Evolutionary conservation across 30 jellyfish, hydroid and myxozoan genomes (phyloP).

Genomic region (Rhopilema esculentum): DNA sequence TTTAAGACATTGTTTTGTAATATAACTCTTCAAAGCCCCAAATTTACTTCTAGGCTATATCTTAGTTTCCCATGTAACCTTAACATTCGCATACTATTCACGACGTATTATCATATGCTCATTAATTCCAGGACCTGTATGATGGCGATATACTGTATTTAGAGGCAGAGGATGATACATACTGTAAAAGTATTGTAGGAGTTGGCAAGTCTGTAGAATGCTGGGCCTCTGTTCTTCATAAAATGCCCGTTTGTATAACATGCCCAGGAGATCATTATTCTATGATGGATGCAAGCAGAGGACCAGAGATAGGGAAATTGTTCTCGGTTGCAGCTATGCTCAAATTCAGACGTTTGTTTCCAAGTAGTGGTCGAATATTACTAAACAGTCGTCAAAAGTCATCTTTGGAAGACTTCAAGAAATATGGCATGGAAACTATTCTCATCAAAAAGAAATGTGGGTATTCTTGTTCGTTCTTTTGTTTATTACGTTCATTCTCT

Average conservation of each 20-base stretch:
- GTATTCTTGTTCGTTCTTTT: background rate
- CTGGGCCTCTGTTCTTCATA: conserved; percentile 50
- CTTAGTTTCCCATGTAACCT: background rate
- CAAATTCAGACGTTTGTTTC: conserved; percentile 37
- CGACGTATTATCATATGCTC: background rate
- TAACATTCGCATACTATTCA: background rate
- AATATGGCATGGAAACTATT: conserved; percentile 27
- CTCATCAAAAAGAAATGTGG: conserved; percentile 23
- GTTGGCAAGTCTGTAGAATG: conserved; percentile 63
- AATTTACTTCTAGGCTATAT: background rate
- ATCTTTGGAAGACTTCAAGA: conserved; percentile 9
- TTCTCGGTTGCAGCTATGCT: conserved; percentile 52
- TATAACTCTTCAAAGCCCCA: background rate
- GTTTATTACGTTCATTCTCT: background rate
- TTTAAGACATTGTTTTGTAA: too few relatives aligned
- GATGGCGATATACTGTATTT: conserved; percentile 46
- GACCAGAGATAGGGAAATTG: conserved; percentile 62
- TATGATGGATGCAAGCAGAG: conserved; percentile 68
- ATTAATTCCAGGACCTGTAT: conserved; percentile 38
- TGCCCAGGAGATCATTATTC: conserved; percentile 74
- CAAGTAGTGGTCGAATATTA: conserved; percentile 12
- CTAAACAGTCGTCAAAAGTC: conserved; percentile 37
- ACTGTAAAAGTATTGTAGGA: conserved; percentile 50
- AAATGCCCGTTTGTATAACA: conserved; percentile 21
- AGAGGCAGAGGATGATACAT: conserved; percentile 70